Evolutionary conservation across 2,797 vertebrate species (phyloP).

Genomic region (Sebastes diploproa): DNA sequence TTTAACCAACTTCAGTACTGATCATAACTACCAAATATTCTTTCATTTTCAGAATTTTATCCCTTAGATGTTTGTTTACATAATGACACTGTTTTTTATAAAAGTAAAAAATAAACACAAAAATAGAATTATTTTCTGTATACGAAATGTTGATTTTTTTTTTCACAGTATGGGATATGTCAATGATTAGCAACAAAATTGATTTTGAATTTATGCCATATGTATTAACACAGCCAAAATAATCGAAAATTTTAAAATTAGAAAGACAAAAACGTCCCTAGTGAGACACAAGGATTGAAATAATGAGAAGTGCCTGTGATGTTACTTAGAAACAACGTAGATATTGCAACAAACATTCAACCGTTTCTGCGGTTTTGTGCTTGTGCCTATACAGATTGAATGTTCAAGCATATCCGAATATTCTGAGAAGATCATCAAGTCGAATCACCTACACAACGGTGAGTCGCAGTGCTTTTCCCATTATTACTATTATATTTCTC

Average conservation of each 20-base stretch:
- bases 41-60: no score
- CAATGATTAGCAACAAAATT: no score
- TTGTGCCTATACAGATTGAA: conserved; percentile 87
- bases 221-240: no score
- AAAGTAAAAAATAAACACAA: no score
- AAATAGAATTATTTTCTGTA: no score
- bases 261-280: no score
- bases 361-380: not conserved
- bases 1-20: not conserved
- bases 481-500: not conserved
- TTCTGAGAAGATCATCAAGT: conserved; percentile 98
- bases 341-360: not conserved
- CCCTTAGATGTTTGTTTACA: no score
- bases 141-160: accelerated
- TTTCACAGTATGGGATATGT: no score
- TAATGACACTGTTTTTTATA: no score
- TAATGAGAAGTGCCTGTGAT: not conserved
- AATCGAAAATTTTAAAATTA: accelerated
- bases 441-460: conserved; percentile 97
- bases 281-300: not conserved
- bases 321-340: not conserved
- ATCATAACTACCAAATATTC: no score
- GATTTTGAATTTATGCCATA: no score
- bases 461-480: conserved; percentile 64
- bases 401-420: conserved; percentile 99